Percentiles rank a stretch among this genome's conserved stretches.
These are phyloP conservation scores for Gracilinanus agilis DNA, from an alignment of 2,113 vertebrate species.

Conservation along the genomic window DNA sequence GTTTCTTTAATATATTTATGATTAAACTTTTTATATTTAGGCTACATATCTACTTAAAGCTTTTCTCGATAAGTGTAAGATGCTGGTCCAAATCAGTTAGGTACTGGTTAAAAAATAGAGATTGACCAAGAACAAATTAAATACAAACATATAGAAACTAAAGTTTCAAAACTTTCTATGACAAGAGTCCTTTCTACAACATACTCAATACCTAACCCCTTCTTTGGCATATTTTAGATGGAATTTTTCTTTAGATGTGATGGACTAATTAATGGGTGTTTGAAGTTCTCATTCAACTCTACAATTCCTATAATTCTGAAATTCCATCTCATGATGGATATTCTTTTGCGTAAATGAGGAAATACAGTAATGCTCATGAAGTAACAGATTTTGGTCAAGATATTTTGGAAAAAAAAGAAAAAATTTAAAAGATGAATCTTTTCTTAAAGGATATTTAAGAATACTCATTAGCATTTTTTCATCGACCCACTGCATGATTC, in stretches of 20 bases:
- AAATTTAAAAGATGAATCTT: constrained; percentile 18
- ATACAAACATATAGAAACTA: not conserved
- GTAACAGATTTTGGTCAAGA: not conserved
- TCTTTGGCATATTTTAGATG: not conserved
- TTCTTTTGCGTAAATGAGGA: not conserved
- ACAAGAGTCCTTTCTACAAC: not conserved
- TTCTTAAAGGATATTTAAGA: constrained; percentile 40
- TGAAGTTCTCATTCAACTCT: not conserved
- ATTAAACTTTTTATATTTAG: not conserved
- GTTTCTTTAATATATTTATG: not conserved
- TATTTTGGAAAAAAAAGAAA: constrained; percentile 25
- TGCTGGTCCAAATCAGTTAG: not conserved
- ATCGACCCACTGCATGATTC: not conserved
- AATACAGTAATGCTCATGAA: not conserved
- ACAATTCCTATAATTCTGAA: not conserved
- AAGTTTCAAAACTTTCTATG: not conserved
- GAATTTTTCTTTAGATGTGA: not conserved
- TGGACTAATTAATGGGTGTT: too few relatives aligned
- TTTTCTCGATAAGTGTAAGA: not conserved
- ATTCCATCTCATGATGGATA: not conserved
- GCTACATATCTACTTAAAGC: not conserved
- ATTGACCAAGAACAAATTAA: not conserved
- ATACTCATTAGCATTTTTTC: not conserved
- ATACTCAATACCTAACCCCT: not conserved
- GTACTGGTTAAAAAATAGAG: not conserved